Evolutionary conservation across 2,888 invertebrate genomes (phyloP), one percentile per base, ranked within the genome.

Genomic region (Coleophora flavipennella): DNA sequence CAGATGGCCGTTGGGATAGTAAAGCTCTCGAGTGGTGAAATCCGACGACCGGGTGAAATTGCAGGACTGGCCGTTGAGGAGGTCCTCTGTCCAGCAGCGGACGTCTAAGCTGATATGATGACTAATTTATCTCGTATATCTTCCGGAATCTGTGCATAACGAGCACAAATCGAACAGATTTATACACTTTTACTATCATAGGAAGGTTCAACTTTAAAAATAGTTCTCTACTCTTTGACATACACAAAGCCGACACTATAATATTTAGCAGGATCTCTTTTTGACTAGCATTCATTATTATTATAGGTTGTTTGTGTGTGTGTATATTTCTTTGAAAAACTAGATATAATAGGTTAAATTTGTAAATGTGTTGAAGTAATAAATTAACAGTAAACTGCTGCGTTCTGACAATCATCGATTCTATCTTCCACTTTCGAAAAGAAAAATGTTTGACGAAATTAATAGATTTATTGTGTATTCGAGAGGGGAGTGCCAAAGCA

Each of bases 321-420:
- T 80, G 80, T 80, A 81, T 77, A 79, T 79, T 77, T 73, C 79
- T 79, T 81, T 74, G 64, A 57, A 50, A 53, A 53, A 46, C 43
- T 76, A 77, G 71, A 59, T 56, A 49, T 71, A 78, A 66, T 81
- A 80, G 77, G 68, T 68, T 77, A 74, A 76, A 77, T 76, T 70
- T 78, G 76, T 78, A 75, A 77, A 77, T 74, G 65, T 67, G 63
- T 61, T 51, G 48, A 56, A 55, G 49, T 54, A 53, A 59, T 55
- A 50, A 48, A 50, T 37, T 57, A 48, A 53, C 45, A 51, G 47
- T 35, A 37, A 50, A 42, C 51, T 50, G 48, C 55, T 44, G 41
- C 46, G 46, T 44, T 43, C 47, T 39, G n/a, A n/a, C 35, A 41
- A 28, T 48, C 40, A 39, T 39, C 39, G 42, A 50, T 29, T 41